These are phyloP conservation scores for Leptoteleia sp. DNA, from an alignment of 1,140 invertebrate genomes.

Conservation along the genomic window DNA sequence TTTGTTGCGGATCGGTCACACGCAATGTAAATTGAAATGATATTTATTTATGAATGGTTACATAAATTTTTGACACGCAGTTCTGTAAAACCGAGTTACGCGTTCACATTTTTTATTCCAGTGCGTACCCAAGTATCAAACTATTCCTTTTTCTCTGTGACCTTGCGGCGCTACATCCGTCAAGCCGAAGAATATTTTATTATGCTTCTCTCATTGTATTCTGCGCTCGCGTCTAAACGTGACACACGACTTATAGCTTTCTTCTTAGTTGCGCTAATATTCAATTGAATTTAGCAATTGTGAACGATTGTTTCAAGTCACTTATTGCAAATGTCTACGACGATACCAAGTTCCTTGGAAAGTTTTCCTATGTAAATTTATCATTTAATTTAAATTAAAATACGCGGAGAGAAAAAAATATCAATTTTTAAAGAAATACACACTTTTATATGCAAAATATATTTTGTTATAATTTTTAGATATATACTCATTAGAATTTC, in stretches of 20 bases:
- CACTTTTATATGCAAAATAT: too few relatives aligned
- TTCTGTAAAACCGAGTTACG: constrained; percentile 24
- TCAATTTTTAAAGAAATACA: too few relatives aligned
- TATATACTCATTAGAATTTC: too few relatives aligned
- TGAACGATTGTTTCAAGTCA: neutral
- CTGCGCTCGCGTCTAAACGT: constrained; percentile 22
- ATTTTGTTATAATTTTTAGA: too few relatives aligned
- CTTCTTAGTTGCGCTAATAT: constrained; percentile 14
- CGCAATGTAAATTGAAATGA: constrained; percentile 1
- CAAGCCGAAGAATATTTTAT: constrained; percentile 59
- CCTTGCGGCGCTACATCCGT: constrained; percentile 44
- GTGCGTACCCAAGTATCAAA: constrained; percentile 20
- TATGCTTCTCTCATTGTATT: constrained; percentile 46
- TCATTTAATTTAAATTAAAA: too few relatives aligned
- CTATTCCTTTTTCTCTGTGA: constrained; percentile 48
- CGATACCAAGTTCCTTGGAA: too few relatives aligned
- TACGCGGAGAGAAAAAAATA: too few relatives aligned
- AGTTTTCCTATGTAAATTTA: too few relatives aligned
- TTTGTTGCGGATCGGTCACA: too few relatives aligned
- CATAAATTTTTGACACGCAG: constrained; percentile 14
- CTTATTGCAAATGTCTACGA: neutral
- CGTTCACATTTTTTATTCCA: constrained; percentile 18
- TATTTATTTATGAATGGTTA: constrained; percentile 24
- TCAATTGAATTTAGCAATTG: constrained; percentile 21
- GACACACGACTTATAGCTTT: constrained; percentile 43